Base-by-base conservation (phyloP, 2,888 invertebrate genomes). In the Diaphora mendica region DNA sequence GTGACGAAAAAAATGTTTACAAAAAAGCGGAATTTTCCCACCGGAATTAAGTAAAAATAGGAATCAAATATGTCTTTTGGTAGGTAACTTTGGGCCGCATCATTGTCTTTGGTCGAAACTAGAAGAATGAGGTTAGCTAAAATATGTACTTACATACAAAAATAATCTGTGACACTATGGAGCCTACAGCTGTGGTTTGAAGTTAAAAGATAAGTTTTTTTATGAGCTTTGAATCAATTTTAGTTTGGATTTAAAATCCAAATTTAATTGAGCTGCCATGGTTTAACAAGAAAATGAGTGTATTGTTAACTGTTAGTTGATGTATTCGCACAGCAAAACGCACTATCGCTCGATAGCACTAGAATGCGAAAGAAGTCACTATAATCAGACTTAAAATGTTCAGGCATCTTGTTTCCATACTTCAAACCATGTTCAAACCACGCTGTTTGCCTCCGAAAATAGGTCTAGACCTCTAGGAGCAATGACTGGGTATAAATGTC, bases 31-130 rank as follows among this genome's bases (percentile, higher is more conserved):
- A 80, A 86, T 87, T 86, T 82, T 85, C 88, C 87, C 88, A 88
- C 85, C 86, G 83, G 88, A 85, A 88, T 89, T 89, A 90, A 90
- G 87, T 89, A 88, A 88, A 86, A 88, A 90, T 91, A 93, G 93
- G 92, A 91, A 92, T 90, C 83, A 86, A 89, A 85, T 83, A 83
- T 92, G 93, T 94, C 92, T 94, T 95, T 94, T 93, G 93, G 93
- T 87, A 86, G 87, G 76, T 89, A 87, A 90, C 93, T 91, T 92
- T 92, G 91, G 92, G 91, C 91, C 88, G 90, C 87, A 87, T 84
- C 73, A 84, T 81, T 88, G 90, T 94, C 93, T 92, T 93, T 93
- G 93, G 93, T 94, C 89, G 88, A 85, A 80, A 86, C 81, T 84
- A 85, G 79, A 82, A 82, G 85, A 88, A 88, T 85, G 90, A 86